Conservation (phyloP, 2,797 vertebrate genomes). For the Pseudochirops cupreus region DNA sequence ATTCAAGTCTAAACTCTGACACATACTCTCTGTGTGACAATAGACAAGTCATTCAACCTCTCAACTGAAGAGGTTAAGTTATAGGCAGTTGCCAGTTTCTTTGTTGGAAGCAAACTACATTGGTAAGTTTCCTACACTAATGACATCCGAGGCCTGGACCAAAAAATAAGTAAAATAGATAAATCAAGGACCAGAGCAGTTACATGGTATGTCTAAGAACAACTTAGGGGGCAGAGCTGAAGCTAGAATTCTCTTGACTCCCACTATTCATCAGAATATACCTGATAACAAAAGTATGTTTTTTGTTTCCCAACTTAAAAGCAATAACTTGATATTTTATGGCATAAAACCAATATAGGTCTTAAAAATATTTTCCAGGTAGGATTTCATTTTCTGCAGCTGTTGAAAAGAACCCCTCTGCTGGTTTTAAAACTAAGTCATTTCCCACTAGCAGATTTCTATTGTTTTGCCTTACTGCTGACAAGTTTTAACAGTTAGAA, state of each 20-base stretch:
- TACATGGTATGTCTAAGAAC: not conserved
- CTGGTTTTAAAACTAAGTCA: not conserved
- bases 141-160: not conserved
- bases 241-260: not conserved
- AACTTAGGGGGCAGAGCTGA: not conserved
- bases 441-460: slow-evolving; percentile 20
- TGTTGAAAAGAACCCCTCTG: not conserved
- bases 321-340: slow-evolving; percentile 31
- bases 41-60: not conserved
- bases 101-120: not conserved
- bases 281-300: slow-evolving; percentile 16
- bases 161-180: not conserved
- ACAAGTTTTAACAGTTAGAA: slow-evolving; percentile 15
- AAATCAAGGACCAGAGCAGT: not conserved
- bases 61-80: not conserved
- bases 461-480: slow-evolving; percentile 21
- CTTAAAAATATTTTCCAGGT: slow-evolving; percentile 49
- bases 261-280: not conserved
- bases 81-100: not conserved
- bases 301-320: slow-evolving; percentile 12
- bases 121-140: not conserved
- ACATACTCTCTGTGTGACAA: not conserved
- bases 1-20: not conserved
- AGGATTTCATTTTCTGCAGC: slow-evolving; percentile 35
- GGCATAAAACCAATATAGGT: slow-evolving; percentile 10